Base-by-base conservation (phyloP, 2,888 invertebrate genomes). In the Chrysolina oricalcia region DNA sequence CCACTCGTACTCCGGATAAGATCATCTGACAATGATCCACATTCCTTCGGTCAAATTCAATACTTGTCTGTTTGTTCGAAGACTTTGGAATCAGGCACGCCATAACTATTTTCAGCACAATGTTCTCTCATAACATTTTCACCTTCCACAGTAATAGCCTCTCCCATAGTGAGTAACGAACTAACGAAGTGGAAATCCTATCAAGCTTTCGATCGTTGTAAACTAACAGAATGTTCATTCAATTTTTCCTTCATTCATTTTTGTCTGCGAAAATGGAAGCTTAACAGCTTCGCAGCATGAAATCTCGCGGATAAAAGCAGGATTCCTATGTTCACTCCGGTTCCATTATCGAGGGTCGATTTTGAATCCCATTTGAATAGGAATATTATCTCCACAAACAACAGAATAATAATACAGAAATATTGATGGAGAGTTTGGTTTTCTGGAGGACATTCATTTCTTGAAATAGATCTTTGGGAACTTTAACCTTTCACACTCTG, bases 131-230 rank as follows among this genome's bases (percentile, higher is more conserved):
- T 59, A 59, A 59, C 59, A 27, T 27, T 9, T 35, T 50, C 11
- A 17, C 15, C 43, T 10, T 43, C 21, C 19, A 6, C 53, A 21
- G 19, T 21, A 53, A 53, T 11, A 53, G 15, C 53, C 53, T 53
- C 21, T 59, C 23, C 59, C 59, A 59, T 27, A 6, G 27, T n/a
- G n/a, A 53, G 68, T 53, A 53, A 40, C 35, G 21, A 35, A 68
- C 68, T 56, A 68, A 68, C 68, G 53, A 68, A 68, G 68, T 53
- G 53, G 68, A 68, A 68, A 53, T 19, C 53, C 68, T 41, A 53
- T 68, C 53, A 68, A 35, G 59, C 59, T 27, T 27, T 59, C 59
- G 59, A 59, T 59, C 59, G 59, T 6, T 35, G 59, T 35, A n/a
- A 53, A 59, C 15, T 59, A 35, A 59, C 59, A 27, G 59, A 35